phyloP scores from a whole-genome alignment of 2,113 vertebrate species.

The Tylochromis polylepis region DNA sequence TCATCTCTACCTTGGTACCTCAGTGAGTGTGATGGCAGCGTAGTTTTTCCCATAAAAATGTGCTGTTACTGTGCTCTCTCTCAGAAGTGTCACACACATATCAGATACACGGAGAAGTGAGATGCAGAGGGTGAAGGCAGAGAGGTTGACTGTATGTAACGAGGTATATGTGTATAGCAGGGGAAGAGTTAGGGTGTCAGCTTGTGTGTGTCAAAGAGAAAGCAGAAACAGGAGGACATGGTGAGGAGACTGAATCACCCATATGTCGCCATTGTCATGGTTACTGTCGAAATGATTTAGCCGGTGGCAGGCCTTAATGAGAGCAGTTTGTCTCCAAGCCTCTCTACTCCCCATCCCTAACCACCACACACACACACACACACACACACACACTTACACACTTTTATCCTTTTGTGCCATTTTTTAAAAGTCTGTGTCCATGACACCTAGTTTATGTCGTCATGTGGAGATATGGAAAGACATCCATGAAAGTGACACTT shows the following conservation, averaged over 20 bases:
- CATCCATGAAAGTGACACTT: background rate
- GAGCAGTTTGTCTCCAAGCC: conserved; percentile 31
- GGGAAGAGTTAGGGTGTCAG: background rate
- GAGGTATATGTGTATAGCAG: background rate
- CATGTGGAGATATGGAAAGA: background rate
- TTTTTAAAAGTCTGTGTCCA: background rate
- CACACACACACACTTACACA: background rate
- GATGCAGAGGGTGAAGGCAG: background rate
- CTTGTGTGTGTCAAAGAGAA: conserved; percentile 6
- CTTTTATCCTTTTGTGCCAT: conserved; percentile 16
- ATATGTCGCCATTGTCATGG: conserved; percentile 63
- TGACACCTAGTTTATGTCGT: background rate
- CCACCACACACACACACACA: background rate
- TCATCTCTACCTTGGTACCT: background rate
- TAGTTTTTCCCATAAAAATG: background rate
- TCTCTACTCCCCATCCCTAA: background rate
- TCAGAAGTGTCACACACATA: background rate
- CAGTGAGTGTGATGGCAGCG: background rate
- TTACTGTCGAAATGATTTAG: conserved; percentile 53
- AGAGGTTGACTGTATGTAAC: background rate
- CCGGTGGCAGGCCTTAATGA: conserved; percentile 26
- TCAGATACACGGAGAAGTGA: background rate
- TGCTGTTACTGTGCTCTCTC: background rate
- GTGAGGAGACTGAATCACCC: conserved; percentile 33
- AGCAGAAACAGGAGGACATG: conserved; percentile 24